Percentiles rank a stretch among this genome's conserved stretches.
Evolutionary conservation across 2,888 invertebrate species (phyloP).

Genomic region (Griposia aprilina): DNA sequence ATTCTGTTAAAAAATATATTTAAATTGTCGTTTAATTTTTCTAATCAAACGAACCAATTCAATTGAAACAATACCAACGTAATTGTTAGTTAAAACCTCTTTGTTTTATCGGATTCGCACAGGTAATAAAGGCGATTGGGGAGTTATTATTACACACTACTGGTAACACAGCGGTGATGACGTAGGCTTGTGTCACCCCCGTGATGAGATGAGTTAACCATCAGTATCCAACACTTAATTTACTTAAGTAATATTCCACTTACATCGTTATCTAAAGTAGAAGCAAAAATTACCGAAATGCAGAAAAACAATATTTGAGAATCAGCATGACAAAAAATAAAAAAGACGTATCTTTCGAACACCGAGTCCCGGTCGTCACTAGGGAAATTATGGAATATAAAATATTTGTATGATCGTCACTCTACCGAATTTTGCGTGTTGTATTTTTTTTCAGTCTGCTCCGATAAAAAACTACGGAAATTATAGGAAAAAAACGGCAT

Average conservation of each 20-base stretch:
- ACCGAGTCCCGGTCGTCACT: slow-evolving; percentile 68
- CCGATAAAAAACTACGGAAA: slow-evolving; percentile 45
- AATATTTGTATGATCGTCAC: slow-evolving; percentile 67
- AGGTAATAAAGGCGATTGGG: no score
- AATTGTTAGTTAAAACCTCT: no score
- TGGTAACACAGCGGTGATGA: no score
- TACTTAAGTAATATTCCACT: background rate
- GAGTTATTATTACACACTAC: no score
- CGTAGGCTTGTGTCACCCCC: no score
- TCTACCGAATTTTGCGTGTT: slow-evolving; percentile 61
- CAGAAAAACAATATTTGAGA: slow-evolving; percentile 63
- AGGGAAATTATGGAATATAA: slow-evolving; percentile 78
- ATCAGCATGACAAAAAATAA: slow-evolving; percentile 55
- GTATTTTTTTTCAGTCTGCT: slow-evolving; percentile 56
- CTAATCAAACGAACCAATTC: no score
- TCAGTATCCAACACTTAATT: background rate
- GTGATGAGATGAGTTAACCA: no score
- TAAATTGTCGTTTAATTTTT: no score
- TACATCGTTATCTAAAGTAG: slow-evolving; percentile 18
- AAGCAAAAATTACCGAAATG: slow-evolving; percentile 61
- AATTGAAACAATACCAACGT: no score
- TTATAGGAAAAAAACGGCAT: slow-evolving; percentile 19
- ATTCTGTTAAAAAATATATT: no score
- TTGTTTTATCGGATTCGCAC: no score
- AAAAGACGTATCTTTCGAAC: slow-evolving; percentile 65